Percentiles rank a stretch among this genome's conserved stretches.
Conservation (phyloP, 1,140 invertebrate genomes). For the Drosophila miranda region DNA sequence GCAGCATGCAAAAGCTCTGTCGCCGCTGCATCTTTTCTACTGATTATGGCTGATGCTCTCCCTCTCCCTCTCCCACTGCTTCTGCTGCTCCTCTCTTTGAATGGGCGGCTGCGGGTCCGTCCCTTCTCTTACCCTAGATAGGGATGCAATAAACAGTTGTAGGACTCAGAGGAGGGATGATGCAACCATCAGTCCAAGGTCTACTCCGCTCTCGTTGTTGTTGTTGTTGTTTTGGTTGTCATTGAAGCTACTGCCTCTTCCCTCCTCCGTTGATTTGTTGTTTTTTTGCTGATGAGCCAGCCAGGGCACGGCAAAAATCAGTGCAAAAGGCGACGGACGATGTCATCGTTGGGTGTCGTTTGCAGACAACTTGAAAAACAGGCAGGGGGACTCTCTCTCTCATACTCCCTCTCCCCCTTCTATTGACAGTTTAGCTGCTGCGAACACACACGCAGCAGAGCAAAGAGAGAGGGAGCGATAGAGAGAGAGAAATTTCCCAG, state of each 20-base stretch:
- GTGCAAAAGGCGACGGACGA: conserved; percentile 59
- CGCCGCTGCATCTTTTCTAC: too few species aligned
- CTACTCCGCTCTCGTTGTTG: conserved; percentile 38
- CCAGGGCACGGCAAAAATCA: conserved; percentile 49
- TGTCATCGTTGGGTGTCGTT: conserved; percentile 55
- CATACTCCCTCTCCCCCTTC: conserved; percentile 11
- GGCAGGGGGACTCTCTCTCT: conserved; percentile 17
- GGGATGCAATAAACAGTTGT: conserved; percentile 8
- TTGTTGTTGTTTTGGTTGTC: conserved; percentile 58
- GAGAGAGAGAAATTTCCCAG: conserved; percentile 59
- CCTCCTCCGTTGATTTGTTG: conserved; percentile 44
- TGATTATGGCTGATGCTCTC: too few species aligned
- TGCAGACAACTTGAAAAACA: conserved; percentile 70
- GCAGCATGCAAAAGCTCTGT: conserved; percentile 23
- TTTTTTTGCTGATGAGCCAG: conserved; percentile 64
- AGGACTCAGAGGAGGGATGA: conserved; percentile 32
- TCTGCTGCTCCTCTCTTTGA: conserved; percentile 26
- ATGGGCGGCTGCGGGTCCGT: conserved; percentile 20
- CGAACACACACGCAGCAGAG: conserved; percentile 71
- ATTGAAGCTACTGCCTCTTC: conserved; percentile 53
- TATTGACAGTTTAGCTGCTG: conserved; percentile 71
- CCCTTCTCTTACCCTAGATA: conserved; percentile 8
- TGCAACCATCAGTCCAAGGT: conserved; percentile 44
- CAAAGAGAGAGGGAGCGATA: conserved; percentile 8
- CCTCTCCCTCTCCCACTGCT: too few species aligned